Conservation (phyloP, 2,113 vertebrate species). For the Falcunculus frontatus region DNA sequence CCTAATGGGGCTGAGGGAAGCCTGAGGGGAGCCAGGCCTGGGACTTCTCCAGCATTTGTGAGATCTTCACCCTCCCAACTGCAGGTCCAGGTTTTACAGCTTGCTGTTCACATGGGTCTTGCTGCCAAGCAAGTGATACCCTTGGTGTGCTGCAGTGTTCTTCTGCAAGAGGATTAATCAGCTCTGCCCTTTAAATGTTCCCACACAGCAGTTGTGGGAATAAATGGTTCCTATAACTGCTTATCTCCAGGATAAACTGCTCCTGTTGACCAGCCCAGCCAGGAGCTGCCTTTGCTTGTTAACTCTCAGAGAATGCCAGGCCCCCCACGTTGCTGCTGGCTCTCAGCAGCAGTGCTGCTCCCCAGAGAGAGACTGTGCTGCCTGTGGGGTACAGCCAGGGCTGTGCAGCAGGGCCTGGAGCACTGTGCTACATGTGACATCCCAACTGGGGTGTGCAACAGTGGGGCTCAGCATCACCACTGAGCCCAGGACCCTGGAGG, state of each 20-base stretch:
- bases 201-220: accelerated
- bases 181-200: neutral
- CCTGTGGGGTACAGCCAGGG: neutral
- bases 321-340: neutral
- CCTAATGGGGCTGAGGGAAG: neutral
- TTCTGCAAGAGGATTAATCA: neutral
- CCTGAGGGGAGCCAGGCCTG: neutral
- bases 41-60: neutral
- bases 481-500: neutral
- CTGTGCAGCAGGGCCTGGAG: neutral
- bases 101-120: accelerated
- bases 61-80: neutral
- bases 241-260: neutral
- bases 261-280: neutral
- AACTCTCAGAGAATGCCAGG: neutral
- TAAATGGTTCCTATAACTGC: neutral
- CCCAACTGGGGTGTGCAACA: neutral
- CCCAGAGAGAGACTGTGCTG: neutral
- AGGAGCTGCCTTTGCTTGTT: neutral
- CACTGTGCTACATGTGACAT: neutral
- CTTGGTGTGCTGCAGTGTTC: neutral
- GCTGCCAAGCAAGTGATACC: neutral
- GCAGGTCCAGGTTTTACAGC: neutral
- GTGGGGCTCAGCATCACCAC: neutral
- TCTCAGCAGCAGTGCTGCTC: neutral